Percentiles rank a stretch among this genome's conserved stretches.
These are phyloP conservation scores for Folsomia manolachei DNA, from an alignment of 2,888 invertebrate genomes.

Conservation along the genomic window DNA sequence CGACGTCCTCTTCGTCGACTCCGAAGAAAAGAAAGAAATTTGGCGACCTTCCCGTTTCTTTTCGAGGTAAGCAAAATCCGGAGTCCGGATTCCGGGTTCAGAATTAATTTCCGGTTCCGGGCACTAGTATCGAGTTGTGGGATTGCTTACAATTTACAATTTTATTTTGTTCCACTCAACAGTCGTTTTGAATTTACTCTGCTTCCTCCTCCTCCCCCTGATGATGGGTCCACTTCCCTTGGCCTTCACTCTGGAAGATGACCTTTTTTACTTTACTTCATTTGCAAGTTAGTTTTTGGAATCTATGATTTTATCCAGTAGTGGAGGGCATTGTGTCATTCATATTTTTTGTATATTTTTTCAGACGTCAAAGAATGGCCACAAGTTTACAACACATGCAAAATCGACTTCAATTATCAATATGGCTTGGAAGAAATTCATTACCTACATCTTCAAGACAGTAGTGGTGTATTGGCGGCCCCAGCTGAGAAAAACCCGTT, in stretches of 20 bases:
- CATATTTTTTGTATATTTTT: no score
- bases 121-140: no score
- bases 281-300: neutral
- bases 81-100: no score
- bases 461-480: neutral
- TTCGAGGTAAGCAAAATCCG: no score
- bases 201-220: neutral
- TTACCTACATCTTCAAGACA: neutral
- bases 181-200: no score
- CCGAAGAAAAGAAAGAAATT: no score
- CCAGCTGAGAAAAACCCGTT: neutral
- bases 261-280: constrained; percentile 13
- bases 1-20: no score
- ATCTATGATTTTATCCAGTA: no score
- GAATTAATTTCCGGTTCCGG: no score
- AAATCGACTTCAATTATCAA: neutral
- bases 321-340: no score
- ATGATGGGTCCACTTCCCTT: neutral
- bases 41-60: no score
- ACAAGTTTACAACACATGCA: neutral
- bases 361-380: constrained; percentile 11
- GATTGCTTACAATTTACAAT: no score
- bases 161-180: constrained; percentile 7
- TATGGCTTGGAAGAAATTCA: neutral
- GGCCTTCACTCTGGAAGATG: neutral